A percentile compares a stretch with the other conserved stretches of the same genome.
Conservation (phyloP, 2,113 vertebrate genomes). For the Thinocorus orbignyianus region DNA sequence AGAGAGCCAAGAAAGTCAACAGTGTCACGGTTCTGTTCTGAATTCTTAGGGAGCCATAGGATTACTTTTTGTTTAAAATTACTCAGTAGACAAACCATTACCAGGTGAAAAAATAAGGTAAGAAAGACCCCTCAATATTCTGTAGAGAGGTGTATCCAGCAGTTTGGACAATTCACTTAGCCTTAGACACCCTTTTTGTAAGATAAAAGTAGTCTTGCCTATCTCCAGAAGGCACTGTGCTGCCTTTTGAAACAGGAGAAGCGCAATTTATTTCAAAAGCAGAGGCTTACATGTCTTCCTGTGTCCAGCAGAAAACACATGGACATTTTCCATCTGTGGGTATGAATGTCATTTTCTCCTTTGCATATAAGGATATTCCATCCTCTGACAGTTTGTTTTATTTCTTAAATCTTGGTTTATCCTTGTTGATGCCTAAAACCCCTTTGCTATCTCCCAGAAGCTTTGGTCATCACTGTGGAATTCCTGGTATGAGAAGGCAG, state of each 20-base stretch:
- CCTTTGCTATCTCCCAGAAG: constrained; percentile 2
- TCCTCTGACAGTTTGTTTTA: not conserved
- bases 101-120: not conserved
- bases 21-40: not conserved
- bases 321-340: not conserved
- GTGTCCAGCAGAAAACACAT: not conserved
- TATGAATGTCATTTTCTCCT: not conserved
- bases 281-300: not conserved
- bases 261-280: not conserved
- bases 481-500: constrained; percentile 53
- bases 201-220: not conserved
- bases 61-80: not conserved
- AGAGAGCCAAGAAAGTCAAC: not conserved
- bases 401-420: not conserved
- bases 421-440: not conserved
- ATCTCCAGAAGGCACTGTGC: not conserved
- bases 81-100: not conserved
- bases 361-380: not conserved
- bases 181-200: not conserved
- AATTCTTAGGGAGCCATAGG: not conserved
- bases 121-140: not conserved
- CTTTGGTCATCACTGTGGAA: constrained; percentile 56
- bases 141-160: not conserved
- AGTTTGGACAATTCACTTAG: not conserved
- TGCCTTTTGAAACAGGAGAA: not conserved